Evolutionary conservation across 2,113 vertebrate genomes (phyloP).

Genomic region (Acrocephalus arundinaceus): DNA sequence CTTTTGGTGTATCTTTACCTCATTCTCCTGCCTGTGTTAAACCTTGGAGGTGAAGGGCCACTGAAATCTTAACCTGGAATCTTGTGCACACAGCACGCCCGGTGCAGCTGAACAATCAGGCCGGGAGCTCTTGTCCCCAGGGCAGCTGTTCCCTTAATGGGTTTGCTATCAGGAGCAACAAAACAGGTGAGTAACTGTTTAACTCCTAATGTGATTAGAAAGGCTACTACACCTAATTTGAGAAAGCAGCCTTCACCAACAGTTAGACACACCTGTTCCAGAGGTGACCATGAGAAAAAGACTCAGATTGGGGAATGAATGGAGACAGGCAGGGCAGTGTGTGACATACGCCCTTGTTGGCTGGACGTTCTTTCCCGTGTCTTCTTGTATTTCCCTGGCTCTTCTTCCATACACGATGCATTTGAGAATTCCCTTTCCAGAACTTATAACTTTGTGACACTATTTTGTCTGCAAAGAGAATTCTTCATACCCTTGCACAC

Average conservation of each 20-base stretch:
- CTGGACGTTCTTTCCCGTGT: neutral
- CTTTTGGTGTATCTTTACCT: neutral
- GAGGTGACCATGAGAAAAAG: neutral
- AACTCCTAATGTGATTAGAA: neutral
- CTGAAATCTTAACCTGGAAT: neutral
- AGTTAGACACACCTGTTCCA: neutral
- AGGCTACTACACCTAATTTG: neutral
- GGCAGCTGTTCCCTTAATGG: neutral
- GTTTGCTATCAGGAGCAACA: neutral
- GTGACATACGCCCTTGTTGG: neutral
- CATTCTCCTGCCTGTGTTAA: neutral
- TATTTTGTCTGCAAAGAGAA: neutral
- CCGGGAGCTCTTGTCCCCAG: neutral
- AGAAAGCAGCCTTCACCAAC: neutral
- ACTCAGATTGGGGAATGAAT: neutral
- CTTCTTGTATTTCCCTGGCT: neutral
- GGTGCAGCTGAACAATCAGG: neutral
- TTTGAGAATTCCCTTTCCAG: neutral
- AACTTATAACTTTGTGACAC: neutral
- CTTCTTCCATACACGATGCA: neutral
- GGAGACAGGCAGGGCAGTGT: neutral
- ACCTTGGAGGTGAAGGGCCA: neutral
- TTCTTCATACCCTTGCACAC: neutral
- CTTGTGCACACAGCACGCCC: neutral
- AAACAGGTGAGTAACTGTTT: neutral